Conservation (phyloP, 1,140 invertebrate species). For the Drosophila triauraria region DNA sequence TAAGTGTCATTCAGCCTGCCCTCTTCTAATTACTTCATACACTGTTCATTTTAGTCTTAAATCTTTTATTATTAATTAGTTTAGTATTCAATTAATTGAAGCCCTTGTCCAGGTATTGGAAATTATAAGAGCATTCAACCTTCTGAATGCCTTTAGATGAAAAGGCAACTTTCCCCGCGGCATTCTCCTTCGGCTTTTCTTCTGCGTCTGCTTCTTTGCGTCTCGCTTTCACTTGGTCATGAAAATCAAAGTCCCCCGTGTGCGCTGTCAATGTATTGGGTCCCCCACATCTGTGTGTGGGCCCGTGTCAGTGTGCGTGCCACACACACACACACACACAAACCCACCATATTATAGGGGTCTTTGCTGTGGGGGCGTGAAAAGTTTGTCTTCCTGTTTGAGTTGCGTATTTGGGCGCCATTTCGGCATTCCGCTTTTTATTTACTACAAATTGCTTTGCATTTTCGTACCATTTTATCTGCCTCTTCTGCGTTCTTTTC, state of each 20-base stretch:
- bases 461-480: slow-evolving; percentile 43
- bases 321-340: background rate
- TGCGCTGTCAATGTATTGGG: slow-evolving; percentile 30
- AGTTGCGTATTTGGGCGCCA: slow-evolving; percentile 50
- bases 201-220: slow-evolving; percentile 17
- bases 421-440: slow-evolving; percentile 53
- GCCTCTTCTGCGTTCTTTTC: background rate
- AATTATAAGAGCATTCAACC: slow-evolving; percentile 26
- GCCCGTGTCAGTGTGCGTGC: slow-evolving; percentile 3
- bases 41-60: too few relatives aligned
- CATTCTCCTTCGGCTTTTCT: slow-evolving; percentile 6
- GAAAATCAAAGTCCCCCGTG: slow-evolving; percentile 51
- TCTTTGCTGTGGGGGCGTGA: slow-evolving; percentile 24
- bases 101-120: background rate
- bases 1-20: too few relatives aligned
- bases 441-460: slow-evolving; percentile 63
- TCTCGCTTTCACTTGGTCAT: slow-evolving; percentile 43
- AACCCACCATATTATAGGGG: background rate
- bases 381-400: slow-evolving; percentile 56
- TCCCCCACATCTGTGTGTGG: slow-evolving; percentile 9
- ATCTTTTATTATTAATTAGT: background rate
- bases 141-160: slow-evolving; percentile 7
- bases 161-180: slow-evolving; percentile 20
- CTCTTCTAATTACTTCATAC: too few relatives aligned
- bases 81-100: background rate